A percentile compares a stretch with the other conserved stretches of the same genome.
Conservation (phyloP, 1,140 invertebrate species). For the Platyscapa corneri region DNA sequence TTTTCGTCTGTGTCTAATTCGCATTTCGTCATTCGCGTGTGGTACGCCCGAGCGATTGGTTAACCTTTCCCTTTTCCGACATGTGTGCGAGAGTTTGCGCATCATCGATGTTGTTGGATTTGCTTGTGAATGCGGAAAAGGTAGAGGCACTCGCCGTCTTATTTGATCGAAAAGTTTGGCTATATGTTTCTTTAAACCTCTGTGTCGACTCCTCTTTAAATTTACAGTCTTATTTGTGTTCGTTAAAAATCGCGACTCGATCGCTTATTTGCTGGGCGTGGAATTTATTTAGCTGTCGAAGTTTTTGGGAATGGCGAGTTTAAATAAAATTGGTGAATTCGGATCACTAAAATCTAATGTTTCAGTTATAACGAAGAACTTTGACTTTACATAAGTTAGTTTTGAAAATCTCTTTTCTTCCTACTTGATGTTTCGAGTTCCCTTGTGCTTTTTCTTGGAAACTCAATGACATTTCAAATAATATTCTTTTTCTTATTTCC, state of each 20-base stretch:
- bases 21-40: not conserved
- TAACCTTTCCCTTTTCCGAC: no score
- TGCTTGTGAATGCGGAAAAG: not conserved
- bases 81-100: not conserved
- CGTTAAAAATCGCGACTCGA: no score
- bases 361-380: not conserved
- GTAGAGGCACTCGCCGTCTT: not conserved
- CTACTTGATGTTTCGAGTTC: not conserved
- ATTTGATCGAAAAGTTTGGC: not conserved
- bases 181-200: no score
- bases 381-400: not conserved
- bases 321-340: not conserved
- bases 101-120: not conserved
- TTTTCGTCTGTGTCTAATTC: conserved; percentile 26
- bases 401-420: not conserved
- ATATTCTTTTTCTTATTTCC: not conserved
- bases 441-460: not conserved
- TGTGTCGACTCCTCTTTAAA: no score
- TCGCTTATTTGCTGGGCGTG: not conserved
- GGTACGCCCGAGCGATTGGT: not conserved
- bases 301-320: not conserved
- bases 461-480: not conserved
- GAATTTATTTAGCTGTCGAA: not conserved
- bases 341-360: not conserved
- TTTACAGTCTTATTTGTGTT: no score